Evolutionary conservation across 2,888 invertebrate species (phyloP).

Genomic region (Caradrina kadenii): DNA sequence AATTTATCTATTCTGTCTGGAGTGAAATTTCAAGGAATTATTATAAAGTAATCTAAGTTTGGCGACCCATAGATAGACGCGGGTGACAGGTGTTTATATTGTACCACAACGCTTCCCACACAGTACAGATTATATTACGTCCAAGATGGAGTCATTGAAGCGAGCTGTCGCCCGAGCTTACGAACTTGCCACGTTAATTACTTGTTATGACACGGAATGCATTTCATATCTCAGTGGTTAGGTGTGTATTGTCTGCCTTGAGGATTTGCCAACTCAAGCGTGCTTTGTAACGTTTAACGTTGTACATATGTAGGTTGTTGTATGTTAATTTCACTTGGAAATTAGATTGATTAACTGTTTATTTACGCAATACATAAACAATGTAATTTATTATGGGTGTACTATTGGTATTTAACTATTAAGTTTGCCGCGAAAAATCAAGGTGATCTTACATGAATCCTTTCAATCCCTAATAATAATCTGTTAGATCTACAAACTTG

Average conservation of each 20-base stretch:
- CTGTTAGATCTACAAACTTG: too few species aligned
- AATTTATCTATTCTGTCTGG: conserved; percentile 84
- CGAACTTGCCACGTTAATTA: conserved; percentile 77
- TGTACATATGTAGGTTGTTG: conserved; percentile 15
- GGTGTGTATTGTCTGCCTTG: conserved; percentile 43
- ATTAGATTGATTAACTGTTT: conserved; percentile 23
- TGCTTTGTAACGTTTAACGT: conserved; percentile 24
- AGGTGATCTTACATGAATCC: too few species aligned
- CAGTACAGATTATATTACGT: conserved; percentile 77
- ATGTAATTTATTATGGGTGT: conserved; percentile 7
- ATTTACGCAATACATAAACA: conserved; percentile 11
- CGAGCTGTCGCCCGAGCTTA: conserved; percentile 76
- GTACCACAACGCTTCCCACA: conserved; percentile 77
- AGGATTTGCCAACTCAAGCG: conserved; percentile 39
- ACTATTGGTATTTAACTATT: conserved; percentile 9
- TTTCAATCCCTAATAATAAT: too few species aligned
- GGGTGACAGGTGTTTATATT: conserved; percentile 88
- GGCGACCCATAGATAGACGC: conserved; percentile 79
- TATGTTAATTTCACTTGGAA: background rate
- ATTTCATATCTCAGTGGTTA: conserved; percentile 43
- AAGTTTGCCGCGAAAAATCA: too few species aligned
- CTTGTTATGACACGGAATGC: conserved; percentile 57
- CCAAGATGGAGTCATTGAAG: conserved; percentile 70
- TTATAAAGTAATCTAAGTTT: conserved; percentile 90
- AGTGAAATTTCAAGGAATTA: conserved; percentile 83